These are phyloP conservation scores for Leptogaster cylindrica DNA, from an alignment of 2,888 invertebrate species.

Conservation along the genomic window DNA sequence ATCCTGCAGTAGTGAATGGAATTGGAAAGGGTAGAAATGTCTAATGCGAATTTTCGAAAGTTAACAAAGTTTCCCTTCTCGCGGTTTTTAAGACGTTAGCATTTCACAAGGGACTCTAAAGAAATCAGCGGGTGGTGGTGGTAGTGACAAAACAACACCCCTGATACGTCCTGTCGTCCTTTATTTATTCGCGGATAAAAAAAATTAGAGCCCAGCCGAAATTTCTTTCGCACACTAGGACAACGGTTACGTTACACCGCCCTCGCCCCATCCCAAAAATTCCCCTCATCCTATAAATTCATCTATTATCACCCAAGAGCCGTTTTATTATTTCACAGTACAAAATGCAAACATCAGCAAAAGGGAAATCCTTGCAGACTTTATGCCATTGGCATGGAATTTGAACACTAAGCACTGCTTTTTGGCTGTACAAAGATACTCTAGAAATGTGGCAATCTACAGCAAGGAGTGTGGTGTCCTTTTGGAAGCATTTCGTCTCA, in stretches of 20 bases:
- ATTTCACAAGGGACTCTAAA: too few species aligned
- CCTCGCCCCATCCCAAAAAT: background rate
- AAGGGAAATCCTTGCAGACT: constrained; percentile 8
- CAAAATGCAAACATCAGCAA: constrained; percentile 37
- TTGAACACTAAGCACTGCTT: background rate
- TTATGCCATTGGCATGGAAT: constrained; percentile 8
- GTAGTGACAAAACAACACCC: too few species aligned
- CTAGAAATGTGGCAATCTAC: background rate
- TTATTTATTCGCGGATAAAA: too few species aligned
- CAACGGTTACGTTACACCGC: too few species aligned
- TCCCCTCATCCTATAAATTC: background rate
- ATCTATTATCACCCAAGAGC: constrained; percentile 5
- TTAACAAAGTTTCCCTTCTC: too few species aligned
- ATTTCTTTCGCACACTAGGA: constrained; percentile 22
- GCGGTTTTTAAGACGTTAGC: too few species aligned
- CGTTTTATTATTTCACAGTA: constrained; percentile 18
- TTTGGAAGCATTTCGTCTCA: constrained; percentile 7
- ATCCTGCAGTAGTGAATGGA: too few species aligned
- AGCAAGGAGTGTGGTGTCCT: background rate
- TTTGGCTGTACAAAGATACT: background rate
- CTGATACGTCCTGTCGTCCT: too few species aligned
- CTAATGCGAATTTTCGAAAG: too few species aligned
- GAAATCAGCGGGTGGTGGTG: too few species aligned
- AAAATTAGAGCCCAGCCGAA: too few species aligned
- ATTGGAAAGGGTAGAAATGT: too few species aligned